A percentile compares a stretch with the other conserved stretches of the same genome.
Evolutionary conservation across 2,113 vertebrate species (phyloP).

Genomic region (Cochlearius cochlearius): DNA sequence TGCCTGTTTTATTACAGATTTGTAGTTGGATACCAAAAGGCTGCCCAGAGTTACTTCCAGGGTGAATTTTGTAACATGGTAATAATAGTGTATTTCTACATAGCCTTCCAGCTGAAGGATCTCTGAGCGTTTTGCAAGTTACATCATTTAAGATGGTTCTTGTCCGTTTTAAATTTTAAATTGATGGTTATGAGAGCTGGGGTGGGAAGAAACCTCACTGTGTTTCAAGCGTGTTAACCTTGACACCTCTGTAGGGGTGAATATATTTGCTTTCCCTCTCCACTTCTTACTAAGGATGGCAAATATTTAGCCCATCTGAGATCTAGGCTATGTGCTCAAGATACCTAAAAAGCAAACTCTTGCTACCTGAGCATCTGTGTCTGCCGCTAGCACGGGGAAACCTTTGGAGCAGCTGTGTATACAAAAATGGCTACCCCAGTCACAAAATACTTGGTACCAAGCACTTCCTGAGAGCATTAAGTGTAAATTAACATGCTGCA

Average conservation of each 20-base stretch:
- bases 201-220: neutral
- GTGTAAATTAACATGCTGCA: neutral
- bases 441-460: neutral
- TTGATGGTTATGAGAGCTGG: neutral
- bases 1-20: neutral
- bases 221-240: neutral
- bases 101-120: neutral
- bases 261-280: neutral
- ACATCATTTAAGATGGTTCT: neutral
- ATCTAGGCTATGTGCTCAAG: neutral
- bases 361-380: neutral
- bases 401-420: neutral
- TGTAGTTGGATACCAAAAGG: neutral
- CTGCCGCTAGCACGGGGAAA: neutral
- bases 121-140: neutral
- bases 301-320: neutral
- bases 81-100: neutral
- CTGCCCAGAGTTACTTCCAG: neutral
- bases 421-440: neutral
- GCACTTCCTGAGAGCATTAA: neutral
- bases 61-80: slow-evolving; percentile 7
- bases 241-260: neutral
- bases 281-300: neutral
- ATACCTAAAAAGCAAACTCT: neutral
- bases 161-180: neutral